A percentile compares a stretch with the other conserved stretches of the same genome.
Evolutionary conservation across 2,797 vertebrate species (phyloP).

Genomic region (Philypnodon macrostomus): DNA sequence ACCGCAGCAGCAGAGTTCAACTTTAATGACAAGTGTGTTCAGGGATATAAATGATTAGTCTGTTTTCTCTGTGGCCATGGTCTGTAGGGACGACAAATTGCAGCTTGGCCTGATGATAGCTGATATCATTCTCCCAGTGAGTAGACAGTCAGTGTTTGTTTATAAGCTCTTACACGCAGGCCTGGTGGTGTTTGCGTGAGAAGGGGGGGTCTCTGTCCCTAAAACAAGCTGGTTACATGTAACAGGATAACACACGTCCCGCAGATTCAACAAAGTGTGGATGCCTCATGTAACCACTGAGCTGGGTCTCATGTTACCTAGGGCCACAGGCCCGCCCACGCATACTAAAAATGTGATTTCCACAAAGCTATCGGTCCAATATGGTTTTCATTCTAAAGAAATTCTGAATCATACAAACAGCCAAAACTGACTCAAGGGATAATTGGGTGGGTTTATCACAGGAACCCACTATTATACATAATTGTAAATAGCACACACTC

Average conservation of each 20-base stretch:
- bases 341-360: neutral
- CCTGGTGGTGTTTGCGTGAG: constrained; percentile 66
- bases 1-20: too few relatives aligned
- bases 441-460: too few relatives aligned
- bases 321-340: neutral
- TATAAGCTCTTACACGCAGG: constrained; percentile 61
- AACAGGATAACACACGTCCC: constrained; percentile 59
- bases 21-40: constrained; percentile 41
- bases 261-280: constrained; percentile 53
- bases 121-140: constrained; percentile 59
- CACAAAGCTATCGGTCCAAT: neutral
- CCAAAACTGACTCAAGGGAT: too few relatives aligned
- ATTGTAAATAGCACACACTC: too few relatives aligned
- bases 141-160: constrained; percentile 64
- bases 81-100: constrained; percentile 55
- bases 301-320: constrained; percentile 38
- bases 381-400: neutral
- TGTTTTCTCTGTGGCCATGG: constrained; percentile 25
- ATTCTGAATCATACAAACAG: neutral
- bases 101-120: constrained; percentile 49
- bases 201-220: constrained; percentile 53
- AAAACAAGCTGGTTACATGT: constrained; percentile 44
- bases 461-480: too few relatives aligned
- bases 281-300: constrained; percentile 48
- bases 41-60: constrained; percentile 45